These are phyloP conservation scores for Perodicticus potto DNA, from an alignment of 2,797 vertebrate species.

Conservation along the genomic window DNA sequence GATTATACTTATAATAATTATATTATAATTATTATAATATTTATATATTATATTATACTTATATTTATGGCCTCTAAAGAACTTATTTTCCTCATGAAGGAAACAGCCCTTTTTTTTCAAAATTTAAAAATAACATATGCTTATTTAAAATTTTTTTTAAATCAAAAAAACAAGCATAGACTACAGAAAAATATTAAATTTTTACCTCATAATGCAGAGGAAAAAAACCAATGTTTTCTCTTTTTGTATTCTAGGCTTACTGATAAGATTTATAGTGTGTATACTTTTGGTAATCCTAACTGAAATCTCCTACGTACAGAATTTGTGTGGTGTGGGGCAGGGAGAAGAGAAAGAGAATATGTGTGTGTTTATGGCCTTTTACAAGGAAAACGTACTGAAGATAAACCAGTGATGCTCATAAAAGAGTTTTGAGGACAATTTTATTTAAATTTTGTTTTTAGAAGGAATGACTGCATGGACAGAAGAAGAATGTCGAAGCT, in stretches of 20 bases:
- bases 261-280: not conserved
- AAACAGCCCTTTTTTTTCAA: not conserved
- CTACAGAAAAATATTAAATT: constrained; percentile 29
- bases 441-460: constrained; percentile 80
- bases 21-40: no score
- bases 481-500: constrained; percentile 98
- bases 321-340: not conserved
- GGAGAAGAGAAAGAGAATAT: no score
- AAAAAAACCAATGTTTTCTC: not conserved
- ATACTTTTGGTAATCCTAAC: not conserved
- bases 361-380: not conserved
- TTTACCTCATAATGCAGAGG: not conserved
- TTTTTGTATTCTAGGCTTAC: constrained; percentile 27
- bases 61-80: not conserved
- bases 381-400: not conserved
- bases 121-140: not conserved
- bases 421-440: not conserved
- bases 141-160: constrained; percentile 1
- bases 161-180: not conserved
- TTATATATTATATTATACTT: no score
- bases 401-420: not conserved
- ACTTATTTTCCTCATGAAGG: not conserved
- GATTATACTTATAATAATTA: not conserved
- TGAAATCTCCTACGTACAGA: not conserved
- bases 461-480: constrained; percentile 96